These are phyloP conservation scores for Prionace glauca DNA, from an alignment of 2,797 vertebrate genomes.

Conservation along the genomic window DNA sequence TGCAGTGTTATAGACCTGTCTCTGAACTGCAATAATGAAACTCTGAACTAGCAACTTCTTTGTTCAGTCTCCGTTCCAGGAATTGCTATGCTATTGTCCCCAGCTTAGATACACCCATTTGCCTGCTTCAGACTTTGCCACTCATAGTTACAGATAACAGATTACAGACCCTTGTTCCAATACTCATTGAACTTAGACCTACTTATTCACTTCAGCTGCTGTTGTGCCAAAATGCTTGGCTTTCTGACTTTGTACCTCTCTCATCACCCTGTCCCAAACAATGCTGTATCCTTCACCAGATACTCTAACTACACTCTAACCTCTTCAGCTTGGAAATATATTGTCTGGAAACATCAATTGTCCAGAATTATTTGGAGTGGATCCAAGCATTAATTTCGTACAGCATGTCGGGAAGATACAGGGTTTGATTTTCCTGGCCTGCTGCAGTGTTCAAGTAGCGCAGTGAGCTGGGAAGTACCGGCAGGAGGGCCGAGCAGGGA, in stretches of 20 bases:
- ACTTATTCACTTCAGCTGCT: neutral
- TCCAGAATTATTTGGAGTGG: too few relatives aligned
- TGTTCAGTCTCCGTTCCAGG: neutral
- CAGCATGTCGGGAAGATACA: too few relatives aligned
- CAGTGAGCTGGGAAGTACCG: too few relatives aligned
- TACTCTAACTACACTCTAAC: too few relatives aligned
- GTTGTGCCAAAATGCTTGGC: neutral
- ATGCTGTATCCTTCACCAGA: neutral
- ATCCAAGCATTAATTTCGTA: too few relatives aligned
- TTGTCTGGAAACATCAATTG: too few relatives aligned
- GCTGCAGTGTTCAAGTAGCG: too few relatives aligned
- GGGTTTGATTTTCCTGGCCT: too few relatives aligned
- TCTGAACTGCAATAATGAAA: neutral
- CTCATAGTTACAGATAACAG: neutral
- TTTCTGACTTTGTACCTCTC: neutral
- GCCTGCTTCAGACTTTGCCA: neutral
- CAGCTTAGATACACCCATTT: neutral
- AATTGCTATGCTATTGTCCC: neutral
- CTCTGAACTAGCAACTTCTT: neutral
- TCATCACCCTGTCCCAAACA: neutral
- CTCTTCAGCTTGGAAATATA: too few relatives aligned
- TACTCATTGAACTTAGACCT: neutral
- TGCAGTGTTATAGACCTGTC: neutral
- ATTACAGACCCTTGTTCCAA: neutral
- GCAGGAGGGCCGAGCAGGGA: too few relatives aligned